Percentiles rank a stretch among this genome's conserved stretches.
Conservation (phyloP, 2,797 vertebrate genomes). For the Cottoperca gobio region DNA sequence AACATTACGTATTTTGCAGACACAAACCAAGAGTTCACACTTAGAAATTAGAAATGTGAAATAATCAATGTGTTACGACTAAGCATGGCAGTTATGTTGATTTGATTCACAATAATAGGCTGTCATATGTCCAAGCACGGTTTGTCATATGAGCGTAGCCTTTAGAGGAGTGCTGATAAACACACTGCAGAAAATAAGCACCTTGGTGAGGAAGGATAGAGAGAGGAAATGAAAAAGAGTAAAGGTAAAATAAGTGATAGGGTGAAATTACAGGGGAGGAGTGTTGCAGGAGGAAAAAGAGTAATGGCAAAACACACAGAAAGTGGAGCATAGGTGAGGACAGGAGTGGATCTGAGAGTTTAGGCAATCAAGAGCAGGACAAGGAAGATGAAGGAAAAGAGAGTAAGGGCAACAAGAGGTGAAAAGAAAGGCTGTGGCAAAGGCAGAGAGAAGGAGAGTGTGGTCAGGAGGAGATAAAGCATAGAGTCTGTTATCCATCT, state of each 20-base stretch:
- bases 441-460: slow-evolving; percentile 63
- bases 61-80: background rate
- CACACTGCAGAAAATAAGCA: slow-evolving; percentile 25
- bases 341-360: slow-evolving; percentile 46
- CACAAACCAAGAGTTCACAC: background rate
- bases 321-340: slow-evolving; percentile 35
- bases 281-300: slow-evolving; percentile 23
- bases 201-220: background rate
- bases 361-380: slow-evolving; percentile 48
- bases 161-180: background rate
- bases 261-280: slow-evolving; percentile 27
- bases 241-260: slow-evolving; percentile 25
- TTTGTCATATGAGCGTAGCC: no score
- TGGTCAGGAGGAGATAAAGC: slow-evolving; percentile 78
- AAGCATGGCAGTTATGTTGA: no score
- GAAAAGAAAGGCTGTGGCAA: slow-evolving; percentile 56
- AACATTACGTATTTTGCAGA: background rate
- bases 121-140: no score
- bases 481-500: slow-evolving; percentile 80
- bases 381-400: slow-evolving; percentile 46
- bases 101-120: slow-evolving; percentile 3
- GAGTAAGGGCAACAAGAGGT: slow-evolving; percentile 57
- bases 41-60: slow-evolving; percentile 1
- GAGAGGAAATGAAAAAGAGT: slow-evolving; percentile 10
- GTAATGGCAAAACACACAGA: slow-evolving; percentile 24